These are phyloP conservation scores for Acanthosepion lycidas DNA, from an alignment of 2,888 invertebrate species.

Conservation along the genomic window DNA sequence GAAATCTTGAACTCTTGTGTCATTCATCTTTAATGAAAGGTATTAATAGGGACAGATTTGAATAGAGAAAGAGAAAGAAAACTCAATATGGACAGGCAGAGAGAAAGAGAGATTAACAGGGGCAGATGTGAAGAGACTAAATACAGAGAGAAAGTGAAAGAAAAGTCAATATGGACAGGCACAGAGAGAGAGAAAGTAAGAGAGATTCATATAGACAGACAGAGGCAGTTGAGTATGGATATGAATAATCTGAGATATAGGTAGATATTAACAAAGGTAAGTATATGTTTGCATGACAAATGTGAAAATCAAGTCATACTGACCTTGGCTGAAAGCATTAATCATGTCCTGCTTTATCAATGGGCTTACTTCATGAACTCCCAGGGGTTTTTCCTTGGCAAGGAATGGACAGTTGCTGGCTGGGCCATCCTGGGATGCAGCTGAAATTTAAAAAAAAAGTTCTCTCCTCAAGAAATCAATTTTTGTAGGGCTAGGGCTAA, in stretches of 20 bases:
- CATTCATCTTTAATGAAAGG: too few species aligned
- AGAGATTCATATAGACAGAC: neutral
- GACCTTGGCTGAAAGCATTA: slow-evolving; percentile 48
- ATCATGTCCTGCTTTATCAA: slow-evolving; percentile 55
- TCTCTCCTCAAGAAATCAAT: neutral
- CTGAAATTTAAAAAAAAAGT: neutral
- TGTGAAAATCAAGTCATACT: neutral
- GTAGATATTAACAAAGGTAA: neutral
- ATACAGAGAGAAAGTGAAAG: neutral
- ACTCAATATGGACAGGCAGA: too few species aligned
- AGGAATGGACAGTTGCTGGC: slow-evolving; percentile 64
- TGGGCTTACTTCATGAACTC: slow-evolving; percentile 52
- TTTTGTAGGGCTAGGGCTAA: neutral
- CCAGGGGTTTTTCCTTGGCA: slow-evolving; percentile 53
- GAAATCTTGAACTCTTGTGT: too few species aligned
- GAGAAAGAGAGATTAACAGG: too few species aligned
- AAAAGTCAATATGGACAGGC: neutral
- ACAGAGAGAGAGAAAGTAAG: neutral
- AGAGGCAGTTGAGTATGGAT: neutral
- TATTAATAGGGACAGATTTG: too few species aligned
- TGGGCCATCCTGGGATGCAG: slow-evolving; percentile 50
- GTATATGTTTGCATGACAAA: neutral
- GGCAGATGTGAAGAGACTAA: neutral
- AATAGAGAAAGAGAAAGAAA: too few species aligned
- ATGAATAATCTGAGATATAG: slow-evolving; percentile 40